Percentiles rank a stretch among this genome's conserved stretches.
Evolutionary conservation across 2,797 vertebrate species (phyloP).

Genomic region (Loriculus beryllinus): DNA sequence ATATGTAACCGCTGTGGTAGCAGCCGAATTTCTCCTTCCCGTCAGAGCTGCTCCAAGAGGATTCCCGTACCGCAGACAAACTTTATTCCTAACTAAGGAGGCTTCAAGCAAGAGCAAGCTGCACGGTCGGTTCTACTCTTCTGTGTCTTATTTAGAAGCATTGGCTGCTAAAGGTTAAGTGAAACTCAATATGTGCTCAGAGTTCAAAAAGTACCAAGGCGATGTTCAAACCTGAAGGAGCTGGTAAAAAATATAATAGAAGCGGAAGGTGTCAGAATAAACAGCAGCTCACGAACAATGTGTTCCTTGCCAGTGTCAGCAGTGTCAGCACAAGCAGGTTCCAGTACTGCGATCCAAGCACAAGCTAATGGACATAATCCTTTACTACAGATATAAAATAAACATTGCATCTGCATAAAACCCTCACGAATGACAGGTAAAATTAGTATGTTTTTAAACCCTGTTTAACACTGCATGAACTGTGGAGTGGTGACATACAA

Average conservation of each 20-base stretch:
- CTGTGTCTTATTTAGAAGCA: neutral
- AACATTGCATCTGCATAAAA: neutral
- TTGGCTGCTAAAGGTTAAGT: neutral
- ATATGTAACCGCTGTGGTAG: slow-evolving; percentile 59
- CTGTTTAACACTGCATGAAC: neutral
- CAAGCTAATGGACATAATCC: neutral
- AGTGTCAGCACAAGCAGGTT: neutral
- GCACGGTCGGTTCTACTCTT: neutral
- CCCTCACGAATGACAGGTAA: neutral
- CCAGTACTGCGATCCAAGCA: neutral
- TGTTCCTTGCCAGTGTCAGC: neutral
- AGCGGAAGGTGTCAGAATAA: neutral
- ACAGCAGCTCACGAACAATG: neutral
- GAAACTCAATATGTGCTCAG: neutral
- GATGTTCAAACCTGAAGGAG: neutral
- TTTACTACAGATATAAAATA: neutral
- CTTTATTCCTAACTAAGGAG: neutral
- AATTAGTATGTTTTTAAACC: neutral
- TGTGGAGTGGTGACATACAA: neutral
- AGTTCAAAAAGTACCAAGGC: neutral
- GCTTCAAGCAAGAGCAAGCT: neutral
- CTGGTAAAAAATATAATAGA: neutral
- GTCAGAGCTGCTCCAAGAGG: slow-evolving; percentile 42
- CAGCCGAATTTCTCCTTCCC: slow-evolving; percentile 67
- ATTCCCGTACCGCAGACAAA: neutral